Evolutionary conservation across 2,888 invertebrate genomes (phyloP).

Genomic region (Gryllus longicercus): DNA sequence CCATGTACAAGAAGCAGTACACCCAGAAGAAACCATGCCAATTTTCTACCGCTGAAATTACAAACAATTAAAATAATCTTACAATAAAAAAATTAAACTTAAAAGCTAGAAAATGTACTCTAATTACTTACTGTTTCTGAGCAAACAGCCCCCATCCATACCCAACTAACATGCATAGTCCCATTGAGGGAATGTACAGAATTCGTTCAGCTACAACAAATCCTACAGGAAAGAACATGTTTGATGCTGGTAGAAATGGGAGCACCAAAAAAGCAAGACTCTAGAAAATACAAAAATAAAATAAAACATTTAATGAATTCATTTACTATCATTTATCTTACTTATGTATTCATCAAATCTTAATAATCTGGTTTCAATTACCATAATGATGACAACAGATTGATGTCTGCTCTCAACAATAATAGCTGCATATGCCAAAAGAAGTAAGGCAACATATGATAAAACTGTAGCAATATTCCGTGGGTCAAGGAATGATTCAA

Average conservation of each 20-base stretch:
- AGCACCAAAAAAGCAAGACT: conserved; percentile 81
- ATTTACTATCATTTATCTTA: background rate
- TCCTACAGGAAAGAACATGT: conserved; percentile 95
- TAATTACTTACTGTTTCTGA: conserved; percentile 53
- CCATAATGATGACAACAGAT: conserved; percentile 67
- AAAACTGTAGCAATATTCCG: conserved; percentile 77
- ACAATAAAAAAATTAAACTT: background rate
- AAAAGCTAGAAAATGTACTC: background rate
- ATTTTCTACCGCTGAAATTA: conserved; percentile 52
- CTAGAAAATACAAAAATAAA: conserved; percentile 52
- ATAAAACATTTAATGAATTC: background rate
- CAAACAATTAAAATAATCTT: background rate
- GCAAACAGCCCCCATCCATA: conserved; percentile 75
- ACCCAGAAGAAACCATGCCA: conserved; percentile 63
- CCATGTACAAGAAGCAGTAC: conserved; percentile 71
- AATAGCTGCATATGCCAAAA: conserved; percentile 55
- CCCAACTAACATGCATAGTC: conserved; percentile 88
- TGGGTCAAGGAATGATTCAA: conserved; percentile 73
- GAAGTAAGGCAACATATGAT: conserved; percentile 61
- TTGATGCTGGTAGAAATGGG: conserved; percentile 93
- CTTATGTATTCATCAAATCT: conserved; percentile 4
- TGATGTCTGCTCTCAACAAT: conserved; percentile 59
- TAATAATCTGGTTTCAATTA: conserved; percentile 44
- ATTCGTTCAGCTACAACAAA: conserved; percentile 96
- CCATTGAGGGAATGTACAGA: conserved; percentile 96